A percentile compares a stretch with the other conserved stretches of the same genome.
These are phyloP conservation scores for Heterotis niloticus DNA, from an alignment of 2,113 vertebrate genomes.

Conservation along the genomic window DNA sequence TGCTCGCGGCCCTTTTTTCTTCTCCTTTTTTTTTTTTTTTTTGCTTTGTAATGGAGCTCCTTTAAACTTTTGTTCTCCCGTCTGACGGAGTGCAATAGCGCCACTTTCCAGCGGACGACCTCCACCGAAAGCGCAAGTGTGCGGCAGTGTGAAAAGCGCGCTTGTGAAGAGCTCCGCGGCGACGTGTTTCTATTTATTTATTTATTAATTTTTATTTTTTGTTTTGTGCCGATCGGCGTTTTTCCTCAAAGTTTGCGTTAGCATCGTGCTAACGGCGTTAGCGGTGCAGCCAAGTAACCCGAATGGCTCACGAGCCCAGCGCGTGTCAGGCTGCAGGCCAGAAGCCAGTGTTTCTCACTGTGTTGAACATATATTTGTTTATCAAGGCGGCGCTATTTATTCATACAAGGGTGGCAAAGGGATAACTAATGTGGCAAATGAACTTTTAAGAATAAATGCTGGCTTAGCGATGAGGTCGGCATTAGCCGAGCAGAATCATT, in stretches of 20 bases:
- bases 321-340: too few species aligned
- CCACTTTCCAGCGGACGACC: conserved; percentile 44
- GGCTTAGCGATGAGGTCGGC: neutral
- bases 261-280: too few species aligned
- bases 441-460: neutral
- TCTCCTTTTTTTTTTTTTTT: too few species aligned
- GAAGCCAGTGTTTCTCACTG: neutral
- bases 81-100: conserved; percentile 16
- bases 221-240: too few species aligned
- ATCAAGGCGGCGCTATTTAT: neutral
- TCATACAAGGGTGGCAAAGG: neutral
- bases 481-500: neutral
- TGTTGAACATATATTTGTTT: neutral
- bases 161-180: too few species aligned
- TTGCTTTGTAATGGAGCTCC: conserved; percentile 67
- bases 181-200: too few species aligned
- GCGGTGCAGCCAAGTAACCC: too few species aligned
- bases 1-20: conserved; percentile 66
- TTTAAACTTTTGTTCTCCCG: conserved; percentile 52
- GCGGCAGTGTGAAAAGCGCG: too few species aligned
- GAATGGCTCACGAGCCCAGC: too few species aligned
- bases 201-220: neutral
- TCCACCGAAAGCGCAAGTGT: neutral
- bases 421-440: conserved; percentile 3
- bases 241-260: too few species aligned